phyloP scores from a whole-genome alignment of 1,140 invertebrate genomes.

The Delia radicum region DNA sequence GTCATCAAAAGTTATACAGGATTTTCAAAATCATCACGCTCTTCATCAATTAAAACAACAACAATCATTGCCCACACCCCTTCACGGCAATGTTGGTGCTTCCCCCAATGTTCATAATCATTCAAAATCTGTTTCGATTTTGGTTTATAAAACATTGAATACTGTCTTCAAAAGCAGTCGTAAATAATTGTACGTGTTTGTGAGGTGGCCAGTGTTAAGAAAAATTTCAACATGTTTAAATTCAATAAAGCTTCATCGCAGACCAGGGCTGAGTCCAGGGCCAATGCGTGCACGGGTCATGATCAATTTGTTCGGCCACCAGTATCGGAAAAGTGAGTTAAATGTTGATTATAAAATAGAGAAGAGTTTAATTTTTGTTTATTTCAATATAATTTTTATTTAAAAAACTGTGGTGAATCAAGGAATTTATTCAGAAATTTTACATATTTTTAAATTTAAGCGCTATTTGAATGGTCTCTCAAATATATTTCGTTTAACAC shows the following conservation, averaged over 20 bases:
- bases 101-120: slow-evolving; percentile 34
- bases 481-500: too few relatives aligned
- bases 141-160: slow-evolving; percentile 54
- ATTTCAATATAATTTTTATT: neutral
- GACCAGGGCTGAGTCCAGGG: slow-evolving; percentile 62
- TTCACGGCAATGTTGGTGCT: slow-evolving; percentile 32
- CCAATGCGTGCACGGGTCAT: slow-evolving; percentile 70
- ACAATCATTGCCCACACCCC: slow-evolving; percentile 45
- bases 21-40: slow-evolving; percentile 35
- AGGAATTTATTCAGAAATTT: too few relatives aligned
- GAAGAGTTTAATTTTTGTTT: neutral
- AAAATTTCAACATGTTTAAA: slow-evolving; percentile 68
- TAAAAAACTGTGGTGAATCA: neutral
- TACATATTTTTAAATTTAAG: too few relatives aligned
- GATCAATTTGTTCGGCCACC: slow-evolving; percentile 73
- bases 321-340: slow-evolving; percentile 59
- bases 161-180: slow-evolving; percentile 56
- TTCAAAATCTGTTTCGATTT: slow-evolving; percentile 51
- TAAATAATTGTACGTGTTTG: slow-evolving; percentile 54
- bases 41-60: slow-evolving; percentile 53
- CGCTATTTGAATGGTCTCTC: too few relatives aligned
- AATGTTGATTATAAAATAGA: neutral
- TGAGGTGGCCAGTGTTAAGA: slow-evolving; percentile 54
- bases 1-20: slow-evolving; percentile 44
- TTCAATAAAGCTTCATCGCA: slow-evolving; percentile 72